phyloP scores from a whole-genome alignment of 2,888 invertebrate genomes.

The Itoplectis maculator region DNA sequence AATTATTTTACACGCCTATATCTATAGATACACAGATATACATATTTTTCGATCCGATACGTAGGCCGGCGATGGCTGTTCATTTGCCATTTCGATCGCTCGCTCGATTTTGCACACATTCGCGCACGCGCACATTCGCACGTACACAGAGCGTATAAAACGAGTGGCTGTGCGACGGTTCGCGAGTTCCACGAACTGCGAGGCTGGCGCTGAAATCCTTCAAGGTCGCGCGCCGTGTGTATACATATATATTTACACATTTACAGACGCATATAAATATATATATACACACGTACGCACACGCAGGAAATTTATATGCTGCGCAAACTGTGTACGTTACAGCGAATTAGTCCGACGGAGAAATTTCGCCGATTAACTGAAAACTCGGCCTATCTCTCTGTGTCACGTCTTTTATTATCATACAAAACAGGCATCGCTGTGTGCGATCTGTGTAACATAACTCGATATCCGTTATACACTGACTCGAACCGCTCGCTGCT shows the following conservation, averaged over 20 bases:
- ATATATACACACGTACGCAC: neutral
- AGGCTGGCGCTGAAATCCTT: slow-evolving; percentile 60
- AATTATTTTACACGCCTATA: neutral
- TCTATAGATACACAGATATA: too few species aligned
- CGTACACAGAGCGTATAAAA: slow-evolving; percentile 28
- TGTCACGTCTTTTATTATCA: slow-evolving; percentile 48
- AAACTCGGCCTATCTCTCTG: slow-evolving; percentile 32
- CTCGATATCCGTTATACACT: slow-evolving; percentile 54
- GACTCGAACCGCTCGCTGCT: slow-evolving; percentile 44
- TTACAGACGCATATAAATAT: neutral
- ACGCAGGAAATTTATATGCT: neutral
- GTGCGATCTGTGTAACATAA: slow-evolving; percentile 55
- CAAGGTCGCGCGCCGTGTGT: slow-evolving; percentile 50
- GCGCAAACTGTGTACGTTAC: slow-evolving; percentile 4
- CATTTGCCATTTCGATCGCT: slow-evolving; percentile 58
- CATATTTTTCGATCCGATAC: slow-evolving; percentile 28
- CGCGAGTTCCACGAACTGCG: slow-evolving; percentile 58
- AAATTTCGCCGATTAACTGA: slow-evolving; percentile 31
- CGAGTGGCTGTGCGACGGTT: slow-evolving; percentile 32
- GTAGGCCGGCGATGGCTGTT: slow-evolving; percentile 27
- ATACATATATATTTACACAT: neutral
- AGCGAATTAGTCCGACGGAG: slow-evolving; percentile 6
- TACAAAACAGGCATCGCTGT: slow-evolving; percentile 46
- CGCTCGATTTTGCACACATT: slow-evolving; percentile 21
- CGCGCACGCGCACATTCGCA: slow-evolving; percentile 41